These are phyloP conservation scores for Watsonalla binaria DNA, from an alignment of 2,888 invertebrate species.

Conservation along the genomic window DNA sequence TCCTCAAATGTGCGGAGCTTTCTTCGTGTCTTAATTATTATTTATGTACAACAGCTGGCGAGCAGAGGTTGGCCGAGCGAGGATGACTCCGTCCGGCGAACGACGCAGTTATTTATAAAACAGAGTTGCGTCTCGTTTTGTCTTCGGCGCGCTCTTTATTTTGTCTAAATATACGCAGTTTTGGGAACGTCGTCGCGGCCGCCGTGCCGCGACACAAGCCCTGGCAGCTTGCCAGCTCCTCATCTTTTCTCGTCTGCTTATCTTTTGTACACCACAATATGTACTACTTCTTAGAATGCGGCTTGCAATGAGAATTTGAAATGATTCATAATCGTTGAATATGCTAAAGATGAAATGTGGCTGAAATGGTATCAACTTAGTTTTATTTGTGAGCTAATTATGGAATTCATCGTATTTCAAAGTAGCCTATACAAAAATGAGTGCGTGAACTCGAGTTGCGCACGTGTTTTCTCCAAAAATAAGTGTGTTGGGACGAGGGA, in stretches of 20 bases:
- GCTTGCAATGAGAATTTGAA: conserved; percentile 6
- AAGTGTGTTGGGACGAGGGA: conserved; percentile 40
- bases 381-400: not conserved
- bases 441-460: conserved; percentile 25
- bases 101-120: conserved; percentile 77
- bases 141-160: conserved; percentile 78
- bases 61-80: conserved; percentile 67
- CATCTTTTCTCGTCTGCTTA: conserved; percentile 59
- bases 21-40: conserved; percentile 75
- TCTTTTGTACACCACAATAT: conserved; percentile 52
- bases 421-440: conserved; percentile 22
- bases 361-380: not conserved
- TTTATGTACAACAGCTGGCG: conserved; percentile 77
- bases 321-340: conserved; percentile 2
- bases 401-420: not conserved
- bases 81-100: conserved; percentile 71
- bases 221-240: conserved; percentile 64
- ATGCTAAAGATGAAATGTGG: not conserved
- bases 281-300: conserved; percentile 11
- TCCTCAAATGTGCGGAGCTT: conserved; percentile 48
- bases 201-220: conserved; percentile 65
- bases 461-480: conserved; percentile 56
- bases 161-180: conserved; percentile 79
- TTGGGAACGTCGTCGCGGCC: conserved; percentile 74
- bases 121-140: conserved; percentile 78